Evolutionary conservation across 2,113 vertebrate species (phyloP).

Genomic region (Antennarius striatus): DNA sequence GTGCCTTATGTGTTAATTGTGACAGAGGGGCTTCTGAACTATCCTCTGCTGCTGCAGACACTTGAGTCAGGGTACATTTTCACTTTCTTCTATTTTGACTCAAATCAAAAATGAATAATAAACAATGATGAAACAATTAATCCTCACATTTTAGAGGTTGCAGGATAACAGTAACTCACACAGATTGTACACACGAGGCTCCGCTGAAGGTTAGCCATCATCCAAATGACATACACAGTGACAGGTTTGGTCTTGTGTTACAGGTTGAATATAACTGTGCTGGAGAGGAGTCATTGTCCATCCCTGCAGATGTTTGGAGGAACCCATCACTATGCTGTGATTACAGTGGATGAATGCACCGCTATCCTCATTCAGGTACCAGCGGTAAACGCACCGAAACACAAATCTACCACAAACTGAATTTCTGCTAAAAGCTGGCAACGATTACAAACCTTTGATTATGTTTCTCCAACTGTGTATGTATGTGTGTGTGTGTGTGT

Average conservation of each 20-base stretch:
- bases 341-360: constrained; percentile 90
- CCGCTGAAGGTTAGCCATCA: too few species aligned
- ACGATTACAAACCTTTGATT: too few species aligned
- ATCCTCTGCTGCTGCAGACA: constrained; percentile 82
- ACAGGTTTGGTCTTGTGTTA: constrained; percentile 7
- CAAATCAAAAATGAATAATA: too few species aligned
- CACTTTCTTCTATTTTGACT: background rate
- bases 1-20: constrained; percentile 86
- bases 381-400: background rate
- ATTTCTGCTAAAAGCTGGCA: too few species aligned
- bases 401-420: background rate
- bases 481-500: constrained; percentile 12
- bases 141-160: background rate
- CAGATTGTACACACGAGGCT: too few species aligned
- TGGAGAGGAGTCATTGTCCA: constrained; percentile 83
- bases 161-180: background rate
- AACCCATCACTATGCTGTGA: constrained; percentile 78
- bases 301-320: constrained; percentile 82
- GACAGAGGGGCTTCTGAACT: constrained; percentile 86
- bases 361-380: constrained; percentile 88
- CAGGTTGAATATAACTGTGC: constrained; percentile 86
- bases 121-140: background rate
- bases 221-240: too few species aligned
- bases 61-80: constrained; percentile 89
- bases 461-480: background rate